Percentiles rank a stretch among this genome's conserved stretches.
phyloP scores from a whole-genome alignment of 2,888 invertebrate species.

The Yponomeuta malinellus region DNA sequence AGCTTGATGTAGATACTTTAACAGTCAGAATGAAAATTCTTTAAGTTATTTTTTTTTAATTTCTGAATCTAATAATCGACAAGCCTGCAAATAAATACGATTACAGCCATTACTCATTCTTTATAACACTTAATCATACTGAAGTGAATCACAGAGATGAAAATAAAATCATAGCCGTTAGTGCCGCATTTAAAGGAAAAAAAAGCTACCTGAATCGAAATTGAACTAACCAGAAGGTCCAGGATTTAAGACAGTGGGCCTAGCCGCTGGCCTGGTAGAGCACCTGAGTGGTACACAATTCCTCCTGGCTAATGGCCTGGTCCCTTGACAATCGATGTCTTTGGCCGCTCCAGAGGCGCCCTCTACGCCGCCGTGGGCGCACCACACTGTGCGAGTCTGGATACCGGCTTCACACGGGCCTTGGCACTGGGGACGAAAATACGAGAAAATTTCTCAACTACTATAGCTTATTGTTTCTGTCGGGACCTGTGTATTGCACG shows the following conservation, averaged over 20 bases:
- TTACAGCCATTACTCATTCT: too few relatives aligned
- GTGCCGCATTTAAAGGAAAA: background rate
- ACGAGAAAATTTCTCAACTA: too few relatives aligned
- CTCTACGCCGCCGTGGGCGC: slow-evolving; percentile 59
- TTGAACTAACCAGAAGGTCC: slow-evolving; percentile 35
- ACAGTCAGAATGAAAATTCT: too few relatives aligned
- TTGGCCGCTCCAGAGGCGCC: slow-evolving; percentile 52
- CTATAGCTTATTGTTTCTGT: background rate
- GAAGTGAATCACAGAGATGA: too few relatives aligned
- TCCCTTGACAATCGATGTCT: slow-evolving; percentile 61
- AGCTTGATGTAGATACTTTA: too few relatives aligned
- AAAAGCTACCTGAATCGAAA: background rate
- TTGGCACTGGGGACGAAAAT: slow-evolving; percentile 43
- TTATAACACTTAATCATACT: too few relatives aligned
- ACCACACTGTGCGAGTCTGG: slow-evolving; percentile 73
- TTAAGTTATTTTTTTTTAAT: too few relatives aligned
- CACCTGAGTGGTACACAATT: slow-evolving; percentile 57
- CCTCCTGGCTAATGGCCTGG: slow-evolving; percentile 59
- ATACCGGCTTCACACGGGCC: slow-evolving; percentile 69
- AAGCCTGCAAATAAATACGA: too few relatives aligned
- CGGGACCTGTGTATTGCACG: too few relatives aligned
- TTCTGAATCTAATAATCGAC: too few relatives aligned
- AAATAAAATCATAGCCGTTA: background rate
- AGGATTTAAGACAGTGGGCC: slow-evolving; percentile 39
- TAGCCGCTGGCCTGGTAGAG: slow-evolving; percentile 42